Evolutionary conservation across 2,113 vertebrate species (phyloP).

Genomic region (Mionectes macconnelli): DNA sequence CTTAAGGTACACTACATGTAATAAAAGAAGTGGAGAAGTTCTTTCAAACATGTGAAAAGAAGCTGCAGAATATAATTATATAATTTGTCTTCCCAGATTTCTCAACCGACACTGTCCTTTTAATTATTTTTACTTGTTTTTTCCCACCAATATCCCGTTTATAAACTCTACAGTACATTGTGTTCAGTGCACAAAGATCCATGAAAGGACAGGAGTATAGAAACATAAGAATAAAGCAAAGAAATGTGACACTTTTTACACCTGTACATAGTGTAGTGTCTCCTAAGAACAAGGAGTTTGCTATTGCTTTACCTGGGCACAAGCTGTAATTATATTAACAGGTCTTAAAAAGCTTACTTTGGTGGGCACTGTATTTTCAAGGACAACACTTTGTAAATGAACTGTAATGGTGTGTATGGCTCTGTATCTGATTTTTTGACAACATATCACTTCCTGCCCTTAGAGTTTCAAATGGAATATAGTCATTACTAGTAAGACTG

Average conservation of each 20-base stretch:
- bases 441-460: not conserved
- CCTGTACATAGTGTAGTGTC: fast-evolving
- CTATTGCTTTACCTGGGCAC: not conserved
- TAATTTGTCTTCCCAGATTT: not conserved
- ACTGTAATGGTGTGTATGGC: not conserved
- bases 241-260: not conserved
- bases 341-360: not conserved
- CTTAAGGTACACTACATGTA: not conserved
- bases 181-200: not conserved
- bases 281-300: not conserved
- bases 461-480: not conserved
- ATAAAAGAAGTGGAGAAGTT: not conserved
- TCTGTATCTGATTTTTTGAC: not conserved
- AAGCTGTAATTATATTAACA: not conserved
- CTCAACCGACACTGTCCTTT: not conserved
- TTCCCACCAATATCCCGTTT: not conserved
- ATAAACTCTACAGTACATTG: not conserved
- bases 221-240: not conserved
- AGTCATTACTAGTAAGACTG: not conserved
- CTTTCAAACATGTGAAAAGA: not conserved
- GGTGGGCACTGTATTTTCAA: not conserved
- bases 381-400: not conserved
- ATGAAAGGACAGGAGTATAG: not conserved
- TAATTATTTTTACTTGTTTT: not conserved
- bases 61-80: not conserved